phyloP scores from a whole-genome alignment of 2,113 vertebrate genomes.

The Poeciliopsis occidentalis region DNA sequence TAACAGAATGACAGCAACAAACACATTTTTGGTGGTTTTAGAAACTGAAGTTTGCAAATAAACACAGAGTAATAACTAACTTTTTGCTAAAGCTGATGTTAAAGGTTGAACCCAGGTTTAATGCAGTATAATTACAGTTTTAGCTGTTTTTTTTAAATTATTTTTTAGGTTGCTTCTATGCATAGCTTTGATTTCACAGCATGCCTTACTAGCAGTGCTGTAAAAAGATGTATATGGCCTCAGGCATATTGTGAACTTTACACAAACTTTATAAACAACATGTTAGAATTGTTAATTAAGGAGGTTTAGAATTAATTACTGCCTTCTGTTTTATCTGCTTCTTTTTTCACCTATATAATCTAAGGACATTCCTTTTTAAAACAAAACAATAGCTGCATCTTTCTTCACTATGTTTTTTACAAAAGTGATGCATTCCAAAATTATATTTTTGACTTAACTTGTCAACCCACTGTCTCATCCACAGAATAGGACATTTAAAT shows the following conservation, averaged over 20 bases:
- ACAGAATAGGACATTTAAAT: too few relatives aligned
- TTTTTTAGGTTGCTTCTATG: not conserved
- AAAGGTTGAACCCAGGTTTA: not conserved
- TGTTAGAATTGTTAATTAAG: too few relatives aligned
- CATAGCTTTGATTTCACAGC: not conserved
- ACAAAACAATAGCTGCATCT: too few relatives aligned
- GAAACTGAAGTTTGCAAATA: not conserved
- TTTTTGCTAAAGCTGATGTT: not conserved
- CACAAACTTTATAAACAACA: too few relatives aligned
- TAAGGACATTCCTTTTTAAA: too few relatives aligned
- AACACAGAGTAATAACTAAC: not conserved
- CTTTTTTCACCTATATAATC: too few relatives aligned
- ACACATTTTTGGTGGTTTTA: not conserved
- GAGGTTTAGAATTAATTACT: too few relatives aligned
- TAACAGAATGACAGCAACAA: constrained; percentile 6
- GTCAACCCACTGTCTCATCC: too few relatives aligned
- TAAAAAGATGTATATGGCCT: not conserved
- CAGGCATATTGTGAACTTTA: not conserved
- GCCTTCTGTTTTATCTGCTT: too few relatives aligned
- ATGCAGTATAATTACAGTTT: not conserved
- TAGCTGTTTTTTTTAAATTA: not conserved
- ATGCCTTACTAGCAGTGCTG: not conserved
- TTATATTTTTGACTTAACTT: too few relatives aligned
- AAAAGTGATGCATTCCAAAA: too few relatives aligned
- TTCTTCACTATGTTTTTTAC: too few relatives aligned